A percentile compares a stretch with the other conserved stretches of the same genome.
Evolutionary conservation across 2,113 vertebrate species (phyloP).

Genomic region (Podarcis raffonei): DNA sequence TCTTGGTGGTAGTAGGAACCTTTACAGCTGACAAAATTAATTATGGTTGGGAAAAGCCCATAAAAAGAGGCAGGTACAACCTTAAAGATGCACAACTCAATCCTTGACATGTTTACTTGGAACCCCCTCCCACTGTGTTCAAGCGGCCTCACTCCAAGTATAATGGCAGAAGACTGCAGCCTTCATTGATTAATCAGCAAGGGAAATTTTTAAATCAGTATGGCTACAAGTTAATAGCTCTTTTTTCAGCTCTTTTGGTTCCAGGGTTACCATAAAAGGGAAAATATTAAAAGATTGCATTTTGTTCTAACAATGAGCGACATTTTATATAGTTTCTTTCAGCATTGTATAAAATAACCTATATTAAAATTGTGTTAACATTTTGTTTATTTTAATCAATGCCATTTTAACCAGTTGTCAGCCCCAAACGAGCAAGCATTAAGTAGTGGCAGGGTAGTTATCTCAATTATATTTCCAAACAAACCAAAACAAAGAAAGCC

Average conservation of each 20-base stretch:
- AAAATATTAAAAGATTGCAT: not conserved
- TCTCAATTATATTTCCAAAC: not conserved
- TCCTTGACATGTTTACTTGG: no score
- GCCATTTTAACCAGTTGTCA: not conserved
- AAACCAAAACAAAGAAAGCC: not conserved
- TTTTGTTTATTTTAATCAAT: not conserved
- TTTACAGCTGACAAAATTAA: not conserved
- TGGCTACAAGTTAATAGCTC: not conserved
- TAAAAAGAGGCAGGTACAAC: not conserved
- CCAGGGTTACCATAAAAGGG: not conserved
- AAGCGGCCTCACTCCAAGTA: not conserved
- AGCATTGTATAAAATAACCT: not conserved
- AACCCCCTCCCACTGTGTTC: not conserved
- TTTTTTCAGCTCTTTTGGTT: not conserved
- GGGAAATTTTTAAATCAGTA: not conserved
- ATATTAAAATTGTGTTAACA: not conserved
- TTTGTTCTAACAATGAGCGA: not conserved
- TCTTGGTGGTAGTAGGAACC: not conserved
- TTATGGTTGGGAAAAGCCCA: not conserved
- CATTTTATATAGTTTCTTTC: not conserved
- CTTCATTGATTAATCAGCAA: not conserved
- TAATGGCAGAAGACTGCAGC: not conserved
- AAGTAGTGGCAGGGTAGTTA: not conserved
- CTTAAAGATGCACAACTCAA: not conserved
- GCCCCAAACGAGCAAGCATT: not conserved